phyloP scores from a whole-genome alignment of 92 coral and sea anemone species.

The Palythoa grandiflora region DNA sequence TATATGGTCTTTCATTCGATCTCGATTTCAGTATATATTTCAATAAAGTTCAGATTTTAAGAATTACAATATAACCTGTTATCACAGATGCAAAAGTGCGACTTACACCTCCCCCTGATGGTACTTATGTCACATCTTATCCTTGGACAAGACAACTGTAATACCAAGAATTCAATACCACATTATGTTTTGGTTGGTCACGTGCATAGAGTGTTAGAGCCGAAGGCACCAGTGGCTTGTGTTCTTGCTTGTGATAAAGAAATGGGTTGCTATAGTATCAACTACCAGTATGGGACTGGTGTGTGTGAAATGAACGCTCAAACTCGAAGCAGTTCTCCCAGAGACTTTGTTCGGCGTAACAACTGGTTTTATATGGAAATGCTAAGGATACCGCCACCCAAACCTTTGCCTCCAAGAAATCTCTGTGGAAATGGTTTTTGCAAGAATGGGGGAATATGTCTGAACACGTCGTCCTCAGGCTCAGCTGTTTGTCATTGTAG shows the following conservation, averaged over 20 bases:
- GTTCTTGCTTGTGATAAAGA: conserved; percentile 41
- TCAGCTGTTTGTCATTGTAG: conserved; percentile 4
- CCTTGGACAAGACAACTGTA: conserved; percentile 29
- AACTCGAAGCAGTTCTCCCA: conserved; percentile 19
- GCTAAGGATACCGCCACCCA: not conserved
- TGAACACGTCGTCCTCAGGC: not conserved
- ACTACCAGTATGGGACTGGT: conserved; percentile 21
- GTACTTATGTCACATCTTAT: not conserved
- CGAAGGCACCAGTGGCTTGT: conserved; percentile 29
- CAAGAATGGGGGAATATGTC: conserved; percentile 37
- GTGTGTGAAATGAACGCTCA: conserved; percentile 46
- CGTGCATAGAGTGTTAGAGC: conserved; percentile 34
- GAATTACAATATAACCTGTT: too few relatives aligned
- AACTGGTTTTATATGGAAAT: conserved; percentile 41
- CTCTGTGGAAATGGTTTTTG: not conserved
- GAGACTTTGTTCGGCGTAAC: conserved; percentile 31
- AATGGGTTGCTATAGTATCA: conserved; percentile 45
- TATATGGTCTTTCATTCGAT: too few relatives aligned
- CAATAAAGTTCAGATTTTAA: too few relatives aligned
- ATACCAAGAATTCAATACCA: conserved; percentile 18
- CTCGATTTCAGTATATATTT: too few relatives aligned
- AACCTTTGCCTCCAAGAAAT: not conserved
- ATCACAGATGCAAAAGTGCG: not conserved
- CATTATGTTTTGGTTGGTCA: conserved; percentile 43
- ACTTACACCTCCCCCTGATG: not conserved